Base-by-base conservation (phyloP, 1,140 invertebrate species). In the Ylistrum balloti region DNA sequence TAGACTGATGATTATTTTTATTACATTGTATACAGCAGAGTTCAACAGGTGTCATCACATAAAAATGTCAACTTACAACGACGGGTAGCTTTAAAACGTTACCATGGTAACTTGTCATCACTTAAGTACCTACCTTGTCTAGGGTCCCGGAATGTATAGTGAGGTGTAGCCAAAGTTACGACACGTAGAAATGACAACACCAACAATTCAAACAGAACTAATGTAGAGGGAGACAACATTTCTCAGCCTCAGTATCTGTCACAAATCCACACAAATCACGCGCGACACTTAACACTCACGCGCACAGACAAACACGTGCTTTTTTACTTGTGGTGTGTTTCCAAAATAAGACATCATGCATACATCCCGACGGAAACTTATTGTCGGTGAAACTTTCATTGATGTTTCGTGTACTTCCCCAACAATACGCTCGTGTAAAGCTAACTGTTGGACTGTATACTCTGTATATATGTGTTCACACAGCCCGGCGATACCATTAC, bases 221-320 rank as follows among this genome's bases (percentile, higher is more conserved):
- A n/a, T 7, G 56, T 2, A 28, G 17, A 28, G 22, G n/a, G 9
- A 74, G 56, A n/a, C 17, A 74, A n/a, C 56, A 74, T 74, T n/a
- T 74, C 56, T 74, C 56, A 74, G 56, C 56, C n/a, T 28, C 56
- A 1, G 56, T 74, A 28, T 74, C 56, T 74, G 56, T 74, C 56
- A 74, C 56, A 74, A 74, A 74, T 74, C 56, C 9, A n/a, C 22
- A 74, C 56, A 74, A n/a, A 74, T 74, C 56, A 74, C 56, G 20
- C 45, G 45, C 45, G 56, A 74, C 56, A 74, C 22, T 74, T 74
- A 74, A 28, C 56, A 74, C 56, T 74, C 56, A 74, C 56, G 56
- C 56, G 56, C 56, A 74, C 56, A 74, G 28, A 74, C 56, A 74
- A n/a, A 74, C 56, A 74, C 56, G 56, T 74, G 56, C n/a, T 11